Evolutionary conservation across 2,888 invertebrate species (phyloP).

Genomic region (Drosophila histrio): DNA sequence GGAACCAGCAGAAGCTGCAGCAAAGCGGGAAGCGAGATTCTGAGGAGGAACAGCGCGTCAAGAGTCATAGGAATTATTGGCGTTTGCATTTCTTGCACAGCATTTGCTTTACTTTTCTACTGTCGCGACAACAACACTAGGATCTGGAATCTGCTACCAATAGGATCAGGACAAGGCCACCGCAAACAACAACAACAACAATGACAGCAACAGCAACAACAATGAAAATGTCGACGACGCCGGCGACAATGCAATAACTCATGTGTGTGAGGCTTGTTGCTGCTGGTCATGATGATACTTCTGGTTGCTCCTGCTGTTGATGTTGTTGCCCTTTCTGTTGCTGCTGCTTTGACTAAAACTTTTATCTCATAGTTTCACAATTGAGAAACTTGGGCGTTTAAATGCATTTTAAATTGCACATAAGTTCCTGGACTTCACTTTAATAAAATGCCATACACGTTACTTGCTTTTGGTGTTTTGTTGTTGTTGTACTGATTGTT

Average conservation of each 20-base stretch:
- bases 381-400: conserved; percentile 66
- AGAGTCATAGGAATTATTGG: conserved; percentile 29
- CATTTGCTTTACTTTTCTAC: conserved; percentile 48
- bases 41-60: neutral
- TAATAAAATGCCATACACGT: conserved; percentile 66
- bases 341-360: conserved; percentile 62
- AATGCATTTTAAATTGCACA: conserved; percentile 64
- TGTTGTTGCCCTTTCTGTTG: conserved; percentile 36
- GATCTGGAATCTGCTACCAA: no score
- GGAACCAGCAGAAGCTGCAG: conserved; percentile 45
- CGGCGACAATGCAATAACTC: conserved; percentile 72
- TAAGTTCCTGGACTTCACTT: conserved; percentile 37
- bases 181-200: conserved; percentile 32
- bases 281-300: conserved; percentile 30
- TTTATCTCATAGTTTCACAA: conserved; percentile 64
- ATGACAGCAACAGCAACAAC: conserved; percentile 32
- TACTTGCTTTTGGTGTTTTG: conserved; percentile 22
- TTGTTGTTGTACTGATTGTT: conserved; percentile 6
- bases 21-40: neutral
- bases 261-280: conserved; percentile 47
- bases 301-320: conserved; percentile 13
- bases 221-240: conserved; percentile 31
- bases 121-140: conserved; percentile 57
- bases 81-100: conserved; percentile 58
- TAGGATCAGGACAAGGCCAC: conserved; percentile 35